Conservation (phyloP, 2,888 invertebrate genomes). For the Ceraclea dissimilis region DNA sequence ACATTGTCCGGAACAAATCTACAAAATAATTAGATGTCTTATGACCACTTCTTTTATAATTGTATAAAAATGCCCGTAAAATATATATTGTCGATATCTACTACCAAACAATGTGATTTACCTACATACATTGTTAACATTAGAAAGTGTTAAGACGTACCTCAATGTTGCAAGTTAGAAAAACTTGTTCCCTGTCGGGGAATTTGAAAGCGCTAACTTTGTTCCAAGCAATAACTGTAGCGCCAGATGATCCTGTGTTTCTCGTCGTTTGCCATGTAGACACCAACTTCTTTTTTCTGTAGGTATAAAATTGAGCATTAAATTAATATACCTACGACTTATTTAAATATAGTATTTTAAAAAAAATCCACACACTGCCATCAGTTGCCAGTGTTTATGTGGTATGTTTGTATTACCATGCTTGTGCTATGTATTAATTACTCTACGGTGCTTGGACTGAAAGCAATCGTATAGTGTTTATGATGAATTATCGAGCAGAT, state of each 20-base stretch:
- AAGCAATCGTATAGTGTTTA: too few species aligned
- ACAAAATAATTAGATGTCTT: too few species aligned
- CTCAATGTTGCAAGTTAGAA: slow-evolving; percentile 67
- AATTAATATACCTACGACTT: neutral
- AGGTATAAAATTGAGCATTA: slow-evolving; percentile 13
- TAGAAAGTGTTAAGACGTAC: slow-evolving; percentile 32
- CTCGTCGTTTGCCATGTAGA: slow-evolving; percentile 56
- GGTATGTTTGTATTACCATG: too few species aligned
- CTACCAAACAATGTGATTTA: too few species aligned
- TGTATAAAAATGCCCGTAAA: too few species aligned
- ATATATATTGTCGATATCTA: too few species aligned
- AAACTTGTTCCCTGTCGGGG: slow-evolving; percentile 65
- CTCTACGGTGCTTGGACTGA: too few species aligned
- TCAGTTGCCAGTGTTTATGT: too few species aligned
- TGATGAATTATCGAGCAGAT: too few species aligned
- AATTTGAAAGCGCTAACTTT: slow-evolving; percentile 67
- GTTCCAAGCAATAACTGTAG: slow-evolving; percentile 57
- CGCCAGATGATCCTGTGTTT: slow-evolving; percentile 51
- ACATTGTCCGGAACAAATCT: slow-evolving; percentile 24
- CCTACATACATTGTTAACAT: too few species aligned
- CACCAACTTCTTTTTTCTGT: slow-evolving; percentile 57
- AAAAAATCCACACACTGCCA: neutral
- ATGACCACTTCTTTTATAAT: too few species aligned
- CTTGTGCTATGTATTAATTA: too few species aligned
- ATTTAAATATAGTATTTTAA: neutral